Base-by-base conservation (phyloP, 2,797 vertebrate genomes). In the Lutjanus campechanus region DNA sequence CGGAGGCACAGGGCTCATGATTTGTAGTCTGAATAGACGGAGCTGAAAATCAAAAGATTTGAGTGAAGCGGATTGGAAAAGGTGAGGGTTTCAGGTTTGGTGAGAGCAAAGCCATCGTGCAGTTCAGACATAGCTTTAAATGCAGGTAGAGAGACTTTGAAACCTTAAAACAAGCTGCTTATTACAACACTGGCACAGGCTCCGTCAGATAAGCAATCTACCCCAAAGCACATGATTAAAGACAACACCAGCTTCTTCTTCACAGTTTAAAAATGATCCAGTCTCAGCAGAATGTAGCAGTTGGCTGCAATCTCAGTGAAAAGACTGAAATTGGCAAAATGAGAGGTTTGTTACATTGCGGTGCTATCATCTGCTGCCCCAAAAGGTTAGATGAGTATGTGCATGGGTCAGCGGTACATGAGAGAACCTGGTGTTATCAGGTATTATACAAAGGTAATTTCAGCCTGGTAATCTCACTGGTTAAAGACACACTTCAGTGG, bases 401-500 rank as follows among this genome's bases (percentile, higher is more conserved):
- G 19, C 50, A 63, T 13, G 49, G 79, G 56, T 71, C 79, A 72
- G 85, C 1, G 22, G 53, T 64, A 78, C 72, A 60, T 54, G 72
- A 76, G 64, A 67, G 53, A 78, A 68, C 61, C 75, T 59, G 67
- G 54, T 69, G 58, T 85, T 85, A 86, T 86, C 83, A 65, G 69
- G 75, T 82, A 79, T 85, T 83, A 85, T 71, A 81, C 72, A 86
- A 85, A 82, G 72, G 82, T 84, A 74, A 78, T 87, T 88, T 79
- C 69, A 87, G 71, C 56, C 47, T 76, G 46, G 77, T 85, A 79
- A 88, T 88, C 77, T 79, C 60, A 5, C 75, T 36, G 65, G 77
- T 83, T 89, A 83, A 90, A 88, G 91, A 85, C 79, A 88, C 79
- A 83, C 83, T 86, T 87, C 77, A 86, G 19, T 85, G 86, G 53